Evolutionary conservation across 2,888 invertebrate genomes (phyloP).

Genomic region (Sthenelais limicola): DNA sequence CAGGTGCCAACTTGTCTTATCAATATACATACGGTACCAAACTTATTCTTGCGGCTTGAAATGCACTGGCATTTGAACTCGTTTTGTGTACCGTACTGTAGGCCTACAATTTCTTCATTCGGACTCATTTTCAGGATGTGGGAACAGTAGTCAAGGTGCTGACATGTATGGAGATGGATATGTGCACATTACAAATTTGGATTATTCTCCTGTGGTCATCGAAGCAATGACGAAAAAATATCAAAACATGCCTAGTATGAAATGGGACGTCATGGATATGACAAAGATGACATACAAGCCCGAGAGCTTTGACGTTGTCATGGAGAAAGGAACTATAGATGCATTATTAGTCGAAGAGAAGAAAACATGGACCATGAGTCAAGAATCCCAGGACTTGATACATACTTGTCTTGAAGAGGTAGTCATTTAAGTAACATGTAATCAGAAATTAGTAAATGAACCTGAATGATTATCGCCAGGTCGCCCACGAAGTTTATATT

Average conservation of each 20-base stretch:
- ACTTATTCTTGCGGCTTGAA: too few relatives aligned
- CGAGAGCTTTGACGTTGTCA: conserved; percentile 71
- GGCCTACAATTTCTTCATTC: too few relatives aligned
- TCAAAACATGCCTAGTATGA: conserved; percentile 64
- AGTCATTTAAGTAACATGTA: neutral
- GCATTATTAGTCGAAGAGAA: conserved; percentile 72
- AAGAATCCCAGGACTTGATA: conserved; percentile 57
- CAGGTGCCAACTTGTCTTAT: too few relatives aligned
- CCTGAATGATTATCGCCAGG: too few relatives aligned
- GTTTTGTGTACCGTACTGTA: too few relatives aligned
- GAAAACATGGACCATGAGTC: conserved; percentile 69
- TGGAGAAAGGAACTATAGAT: conserved; percentile 74
- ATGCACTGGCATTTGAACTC: too few relatives aligned
- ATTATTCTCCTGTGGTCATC: conserved; percentile 73
- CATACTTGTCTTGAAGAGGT: conserved; percentile 65
- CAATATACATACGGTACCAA: too few relatives aligned
- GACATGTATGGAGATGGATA: conserved; percentile 72
- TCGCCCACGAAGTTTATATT: too few relatives aligned
- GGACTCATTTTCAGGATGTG: conserved; percentile 73
- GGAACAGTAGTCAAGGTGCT: conserved; percentile 72
- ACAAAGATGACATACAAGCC: conserved; percentile 62
- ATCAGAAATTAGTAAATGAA: neutral
- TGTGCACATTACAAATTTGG: conserved; percentile 71
- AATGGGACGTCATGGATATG: conserved; percentile 73
- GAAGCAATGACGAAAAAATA: conserved; percentile 65